Percentiles rank a stretch among this genome's conserved stretches.
These are phyloP conservation scores for Poeciliopsis presidionis DNA, from an alignment of 2,797 vertebrate species.

Conservation along the genomic window DNA sequence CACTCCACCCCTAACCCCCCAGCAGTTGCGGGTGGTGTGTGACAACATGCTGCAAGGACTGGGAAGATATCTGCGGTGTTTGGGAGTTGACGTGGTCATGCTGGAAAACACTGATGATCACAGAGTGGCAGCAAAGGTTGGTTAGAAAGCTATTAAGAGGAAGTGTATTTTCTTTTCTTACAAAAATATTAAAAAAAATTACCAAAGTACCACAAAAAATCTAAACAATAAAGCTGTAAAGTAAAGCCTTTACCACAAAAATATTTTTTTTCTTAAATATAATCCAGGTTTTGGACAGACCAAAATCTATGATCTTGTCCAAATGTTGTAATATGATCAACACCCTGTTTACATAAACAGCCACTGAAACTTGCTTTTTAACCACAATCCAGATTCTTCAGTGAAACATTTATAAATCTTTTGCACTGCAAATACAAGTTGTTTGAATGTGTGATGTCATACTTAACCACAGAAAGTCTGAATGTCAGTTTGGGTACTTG, in stretches of 20 bases:
- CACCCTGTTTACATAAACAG: not conserved
- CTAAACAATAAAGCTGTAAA: not conserved
- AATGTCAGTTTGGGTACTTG: not conserved
- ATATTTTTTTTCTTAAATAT: not conserved
- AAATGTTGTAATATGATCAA: not conserved
- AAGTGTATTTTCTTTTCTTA: not conserved
- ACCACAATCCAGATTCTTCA: not conserved
- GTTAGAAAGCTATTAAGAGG: slow-evolving; percentile 5
- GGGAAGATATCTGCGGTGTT: slow-evolving; percentile 86
- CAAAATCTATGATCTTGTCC: not conserved
- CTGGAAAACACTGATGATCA: slow-evolving; percentile 86
- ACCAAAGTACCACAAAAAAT: not conserved
- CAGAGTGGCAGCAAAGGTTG: slow-evolving; percentile 85
- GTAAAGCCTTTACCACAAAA: not conserved
- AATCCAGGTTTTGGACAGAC: not conserved
- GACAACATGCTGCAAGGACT: slow-evolving; percentile 93
- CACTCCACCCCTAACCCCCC: slow-evolving; percentile 58
- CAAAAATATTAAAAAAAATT: not conserved
- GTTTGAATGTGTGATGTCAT: not conserved
- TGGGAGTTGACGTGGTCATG: slow-evolving; percentile 85
- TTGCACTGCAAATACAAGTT: not conserved
- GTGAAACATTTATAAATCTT: not conserved
- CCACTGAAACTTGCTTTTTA: not conserved
- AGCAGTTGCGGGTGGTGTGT: slow-evolving; percentile 86
- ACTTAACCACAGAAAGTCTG: not conserved